Conservation (phyloP, 2,797 vertebrate species). For the Cynopterus sphinx region DNA sequence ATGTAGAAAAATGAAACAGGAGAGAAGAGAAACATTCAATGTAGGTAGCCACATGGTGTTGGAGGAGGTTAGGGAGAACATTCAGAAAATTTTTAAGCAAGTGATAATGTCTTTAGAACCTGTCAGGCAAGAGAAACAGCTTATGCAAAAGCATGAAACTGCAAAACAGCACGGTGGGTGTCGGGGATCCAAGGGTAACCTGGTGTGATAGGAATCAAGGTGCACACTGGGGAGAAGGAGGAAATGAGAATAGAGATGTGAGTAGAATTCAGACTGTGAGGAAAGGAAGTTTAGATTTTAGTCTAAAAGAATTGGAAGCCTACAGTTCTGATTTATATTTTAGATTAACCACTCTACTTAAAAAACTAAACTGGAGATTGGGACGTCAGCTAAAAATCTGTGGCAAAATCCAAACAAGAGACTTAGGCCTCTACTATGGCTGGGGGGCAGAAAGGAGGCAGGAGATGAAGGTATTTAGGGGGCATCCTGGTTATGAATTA, state of each 20-base stretch:
- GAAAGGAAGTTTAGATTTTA: neutral
- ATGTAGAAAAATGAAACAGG: neutral
- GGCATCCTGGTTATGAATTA: neutral
- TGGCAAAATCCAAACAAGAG: neutral
- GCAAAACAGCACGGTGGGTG: neutral
- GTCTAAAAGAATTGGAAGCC: neutral
- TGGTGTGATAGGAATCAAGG: neutral
- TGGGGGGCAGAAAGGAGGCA: neutral
- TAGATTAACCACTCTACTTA: neutral
- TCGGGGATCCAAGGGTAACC: neutral
- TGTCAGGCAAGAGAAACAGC: neutral
- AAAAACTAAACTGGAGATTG: neutral
- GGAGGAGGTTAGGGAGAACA: neutral
- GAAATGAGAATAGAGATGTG: neutral
- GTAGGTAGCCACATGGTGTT: neutral
- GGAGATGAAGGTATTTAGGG: neutral
- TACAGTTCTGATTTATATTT: neutral
- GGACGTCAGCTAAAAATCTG: neutral
- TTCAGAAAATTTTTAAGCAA: neutral
- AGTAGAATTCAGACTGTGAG: neutral
- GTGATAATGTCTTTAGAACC: neutral
- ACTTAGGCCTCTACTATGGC: neutral
- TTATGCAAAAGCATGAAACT: neutral
- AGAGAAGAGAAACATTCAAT: neutral
- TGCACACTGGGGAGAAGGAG: accelerated